These are phyloP conservation scores for Apocrypta bakeri DNA, from an alignment of 1,140 invertebrate species.

Conservation along the genomic window DNA sequence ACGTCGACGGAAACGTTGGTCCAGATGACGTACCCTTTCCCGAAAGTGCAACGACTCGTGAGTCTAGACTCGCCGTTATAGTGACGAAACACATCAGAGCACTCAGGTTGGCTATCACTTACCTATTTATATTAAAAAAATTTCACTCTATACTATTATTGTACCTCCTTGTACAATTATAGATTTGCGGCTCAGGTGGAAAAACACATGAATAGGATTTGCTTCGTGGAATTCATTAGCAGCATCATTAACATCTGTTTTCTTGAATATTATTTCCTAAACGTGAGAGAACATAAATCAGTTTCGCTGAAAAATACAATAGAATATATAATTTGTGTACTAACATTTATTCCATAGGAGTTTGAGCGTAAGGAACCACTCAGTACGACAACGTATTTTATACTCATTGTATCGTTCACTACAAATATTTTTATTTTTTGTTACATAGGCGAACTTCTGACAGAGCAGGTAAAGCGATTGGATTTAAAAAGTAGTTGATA, in stretches of 20 bases:
- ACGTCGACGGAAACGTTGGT: neutral
- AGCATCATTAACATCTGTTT: slow-evolving; percentile 64
- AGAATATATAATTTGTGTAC: neutral
- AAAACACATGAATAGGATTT: slow-evolving; percentile 62
- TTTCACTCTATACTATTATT: too few species aligned
- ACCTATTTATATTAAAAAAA: too few species aligned
- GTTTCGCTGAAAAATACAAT: neutral
- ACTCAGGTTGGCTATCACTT: slow-evolving; percentile 3
- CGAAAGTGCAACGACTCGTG: neutral
- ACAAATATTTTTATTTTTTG: slow-evolving; percentile 64
- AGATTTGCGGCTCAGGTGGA: slow-evolving; percentile 52
- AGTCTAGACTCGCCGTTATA: slow-evolving; percentile 56
- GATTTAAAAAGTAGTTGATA: too few species aligned
- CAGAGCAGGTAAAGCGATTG: slow-evolving; percentile 50
- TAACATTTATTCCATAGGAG: slow-evolving; percentile 57
- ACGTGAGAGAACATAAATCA: neutral
- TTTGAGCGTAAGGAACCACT: slow-evolving; percentile 61
- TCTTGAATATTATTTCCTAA: slow-evolving; percentile 42
- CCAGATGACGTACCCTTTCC: slow-evolving; percentile 7
- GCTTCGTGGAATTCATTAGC: slow-evolving; percentile 63
- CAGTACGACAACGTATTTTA: slow-evolving; percentile 59
- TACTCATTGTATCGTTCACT: slow-evolving; percentile 62
- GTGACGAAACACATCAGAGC: slow-evolving; percentile 56
- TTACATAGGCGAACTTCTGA: slow-evolving; percentile 56
- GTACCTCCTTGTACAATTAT: too few species aligned